Conservation (phyloP, 2,888 invertebrate species). For the Leptogaster cylindrica region DNA sequence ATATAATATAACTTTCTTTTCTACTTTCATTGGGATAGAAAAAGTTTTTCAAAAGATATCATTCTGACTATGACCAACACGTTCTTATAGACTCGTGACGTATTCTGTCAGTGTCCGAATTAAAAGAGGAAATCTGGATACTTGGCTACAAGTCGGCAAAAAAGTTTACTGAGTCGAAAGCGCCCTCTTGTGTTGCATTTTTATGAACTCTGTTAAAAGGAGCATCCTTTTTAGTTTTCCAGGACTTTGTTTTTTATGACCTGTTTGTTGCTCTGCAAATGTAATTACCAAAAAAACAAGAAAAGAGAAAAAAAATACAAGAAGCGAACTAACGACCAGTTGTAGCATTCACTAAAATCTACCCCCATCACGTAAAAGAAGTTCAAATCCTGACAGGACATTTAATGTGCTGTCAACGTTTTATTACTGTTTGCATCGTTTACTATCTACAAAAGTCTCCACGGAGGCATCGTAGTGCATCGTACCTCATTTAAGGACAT, state of each 20-base stretch:
- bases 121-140: background rate
- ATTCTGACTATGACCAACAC: background rate
- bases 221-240: conserved; percentile 34
- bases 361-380: background rate
- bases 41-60: conserved; percentile 14
- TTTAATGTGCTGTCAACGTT: conserved; percentile 26
- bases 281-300: conserved; percentile 32
- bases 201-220: conserved; percentile 21
- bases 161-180: conserved; percentile 8
- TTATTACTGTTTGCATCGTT: conserved; percentile 26
- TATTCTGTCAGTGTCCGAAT: background rate
- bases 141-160: background rate
- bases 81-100: too few species aligned
- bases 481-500: conserved; percentile 7
- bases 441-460: background rate
- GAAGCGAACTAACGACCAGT: conserved; percentile 15
- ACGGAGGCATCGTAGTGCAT: conserved; percentile 5
- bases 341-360: background rate
- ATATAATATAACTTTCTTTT: too few species aligned
- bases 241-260: conserved; percentile 32
- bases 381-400: conserved; percentile 11
- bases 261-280: conserved; percentile 28
- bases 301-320: too few species aligned
- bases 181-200: conserved; percentile 28
- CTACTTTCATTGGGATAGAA: too few species aligned